These are phyloP conservation scores for Momotus momota DNA, from an alignment of 2,797 vertebrate genomes.

Conservation along the genomic window DNA sequence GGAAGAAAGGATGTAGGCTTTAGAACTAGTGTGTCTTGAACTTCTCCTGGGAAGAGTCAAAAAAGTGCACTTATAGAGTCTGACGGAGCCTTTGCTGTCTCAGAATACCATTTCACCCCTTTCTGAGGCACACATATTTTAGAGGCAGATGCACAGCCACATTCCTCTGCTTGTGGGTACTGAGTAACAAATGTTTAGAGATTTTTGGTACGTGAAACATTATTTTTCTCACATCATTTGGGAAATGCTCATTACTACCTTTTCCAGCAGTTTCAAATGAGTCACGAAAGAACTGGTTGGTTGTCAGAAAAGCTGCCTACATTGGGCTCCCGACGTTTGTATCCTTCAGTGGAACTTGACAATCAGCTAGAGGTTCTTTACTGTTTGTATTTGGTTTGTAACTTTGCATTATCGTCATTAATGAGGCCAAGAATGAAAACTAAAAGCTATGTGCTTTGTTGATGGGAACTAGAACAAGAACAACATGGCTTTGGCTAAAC, in stretches of 20 bases:
- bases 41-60: not conserved
- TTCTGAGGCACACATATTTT: not conserved
- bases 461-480: slow-evolving; percentile 20
- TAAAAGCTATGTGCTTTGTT: slow-evolving; percentile 14
- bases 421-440: slow-evolving; percentile 5
- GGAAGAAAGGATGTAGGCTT: not conserved
- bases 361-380: not conserved
- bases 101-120: not conserved
- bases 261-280: not conserved
- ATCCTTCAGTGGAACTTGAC: not conserved
- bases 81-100: not conserved
- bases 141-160: not conserved
- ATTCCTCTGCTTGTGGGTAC: not conserved
- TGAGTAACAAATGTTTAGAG: not conserved
- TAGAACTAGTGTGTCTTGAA: not conserved
- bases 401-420: not conserved
- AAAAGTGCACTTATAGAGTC: not conserved
- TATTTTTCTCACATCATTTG: not conserved
- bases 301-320: not conserved
- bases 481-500: not conserved
- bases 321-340: rapidly evolving
- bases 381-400: not conserved
- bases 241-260: not conserved
- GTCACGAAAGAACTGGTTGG: not conserved
- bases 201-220: not conserved